Base-by-base conservation (phyloP, 2,113 vertebrate species). In the Malurus elegans region DNA sequence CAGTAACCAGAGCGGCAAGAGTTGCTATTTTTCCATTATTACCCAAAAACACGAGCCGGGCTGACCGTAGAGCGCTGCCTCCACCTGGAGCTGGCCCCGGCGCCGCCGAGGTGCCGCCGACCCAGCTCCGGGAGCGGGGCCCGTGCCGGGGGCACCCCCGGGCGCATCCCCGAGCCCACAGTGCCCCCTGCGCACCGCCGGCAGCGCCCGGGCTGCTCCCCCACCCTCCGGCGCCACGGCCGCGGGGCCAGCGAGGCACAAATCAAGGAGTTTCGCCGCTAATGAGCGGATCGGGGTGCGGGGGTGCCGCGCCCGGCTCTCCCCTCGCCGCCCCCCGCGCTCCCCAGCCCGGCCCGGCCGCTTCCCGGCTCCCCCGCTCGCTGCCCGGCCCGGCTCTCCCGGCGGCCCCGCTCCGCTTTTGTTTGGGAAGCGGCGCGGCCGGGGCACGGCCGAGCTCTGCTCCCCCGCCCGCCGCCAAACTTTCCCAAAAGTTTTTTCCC, bases 31-130 rank as follows among this genome's bases (percentile, higher is more conserved):
- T 65, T 11, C 65, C 67, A 36, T 31, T 9, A 42, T 32, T 2
- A 17, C 32, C 34, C 54, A 36, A 36, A 36, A 73, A 61, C 67
- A 32, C 54, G 24, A 67, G 61, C 29, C 18, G 23, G 25, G 56
- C 36, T 2, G 71, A 25, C 24, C 47, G 70, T 40, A 53, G 91
- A 80, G 89, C 89, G 50, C 84, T 94, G 56, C 95, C 92, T 87
- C 90, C 93, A 89, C 73, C 95, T 95, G 92, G 89, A 91, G 96
- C 94, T 40, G 72, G 61, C 69, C 38, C 62, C 31, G 71, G 56
- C 40, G 42, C 85, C 70, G 17, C 61, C 60, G 71, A 44, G 87
- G 60, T 32, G 28, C 42, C 32, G 29, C 70, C 13, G 73, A 26
- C 20, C 14, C 40, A 18, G 28, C 58, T 15, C 42, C 14, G 66